A percentile compares a stretch with the other conserved stretches of the same genome.
Conservation (phyloP, 2,797 vertebrate genomes). For the Ciconia nigra region DNA sequence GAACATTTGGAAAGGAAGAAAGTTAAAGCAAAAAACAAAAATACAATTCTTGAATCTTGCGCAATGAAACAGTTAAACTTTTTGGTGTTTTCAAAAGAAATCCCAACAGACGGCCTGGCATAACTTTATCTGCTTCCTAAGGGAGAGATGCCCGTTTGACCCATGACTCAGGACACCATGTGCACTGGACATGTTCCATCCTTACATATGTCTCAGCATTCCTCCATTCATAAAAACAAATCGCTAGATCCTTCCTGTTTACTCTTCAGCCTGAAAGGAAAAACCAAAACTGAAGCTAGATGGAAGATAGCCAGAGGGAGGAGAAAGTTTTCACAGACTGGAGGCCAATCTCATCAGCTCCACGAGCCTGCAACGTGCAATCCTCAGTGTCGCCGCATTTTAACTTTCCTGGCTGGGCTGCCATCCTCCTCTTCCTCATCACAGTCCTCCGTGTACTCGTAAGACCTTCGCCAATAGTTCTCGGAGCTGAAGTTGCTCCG, state of each 20-base stretch:
- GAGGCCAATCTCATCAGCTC: slow-evolving; percentile 54
- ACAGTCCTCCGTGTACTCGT: slow-evolving; percentile 79
- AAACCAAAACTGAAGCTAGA: slow-evolving; percentile 62
- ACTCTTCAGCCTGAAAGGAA: slow-evolving; percentile 72
- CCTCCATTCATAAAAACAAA: slow-evolving; percentile 59
- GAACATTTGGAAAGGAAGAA: slow-evolving; percentile 58
- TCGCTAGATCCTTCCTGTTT: slow-evolving; percentile 61
- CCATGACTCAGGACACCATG: slow-evolving; percentile 46
- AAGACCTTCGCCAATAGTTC: slow-evolving; percentile 90
- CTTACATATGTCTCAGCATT: slow-evolving; percentile 48
- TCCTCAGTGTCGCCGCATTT: slow-evolving; percentile 94
- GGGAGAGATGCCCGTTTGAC: slow-evolving; percentile 16
- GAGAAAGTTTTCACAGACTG: slow-evolving; percentile 66
- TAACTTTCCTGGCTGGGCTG: slow-evolving; percentile 88
- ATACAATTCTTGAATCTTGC: slow-evolving; percentile 52
- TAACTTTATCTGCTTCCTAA: slow-evolving; percentile 57
- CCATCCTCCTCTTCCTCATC: slow-evolving; percentile 80
- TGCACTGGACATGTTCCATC: slow-evolving; percentile 38
- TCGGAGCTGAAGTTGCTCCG: slow-evolving; percentile 85
- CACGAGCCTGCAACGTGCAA: slow-evolving; percentile 13
- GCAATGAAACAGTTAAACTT: slow-evolving; percentile 60
- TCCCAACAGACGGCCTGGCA: slow-evolving; percentile 57
- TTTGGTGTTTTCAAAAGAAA: slow-evolving; percentile 73
- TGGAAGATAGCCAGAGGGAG: slow-evolving; percentile 54
- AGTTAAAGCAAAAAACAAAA: slow-evolving; percentile 54